Base-by-base conservation (phyloP, 2,888 invertebrate genomes). In the Nephrocerus scutellatus region DNA sequence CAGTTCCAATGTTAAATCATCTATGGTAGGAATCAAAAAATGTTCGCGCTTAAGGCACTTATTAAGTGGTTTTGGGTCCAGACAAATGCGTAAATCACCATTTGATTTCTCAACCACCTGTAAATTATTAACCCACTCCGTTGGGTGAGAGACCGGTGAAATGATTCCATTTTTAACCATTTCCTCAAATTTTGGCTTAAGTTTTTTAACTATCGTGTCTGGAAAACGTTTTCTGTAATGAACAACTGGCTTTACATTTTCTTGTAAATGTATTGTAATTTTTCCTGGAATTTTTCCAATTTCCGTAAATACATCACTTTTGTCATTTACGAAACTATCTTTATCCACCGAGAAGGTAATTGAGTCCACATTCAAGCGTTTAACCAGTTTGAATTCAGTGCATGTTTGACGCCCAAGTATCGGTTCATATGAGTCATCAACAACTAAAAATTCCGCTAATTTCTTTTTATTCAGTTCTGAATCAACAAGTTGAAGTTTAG, bases 41-140 rank as follows among this genome's bases (percentile, higher is more conserved):
- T 58, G 47, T 36, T 52, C 49, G 1, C 54, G 30, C 30, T 51
- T 44, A 30, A 57, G 53, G 13, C 46, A 47, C 7, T 31, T 31
- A 41, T 57, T 57, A 5, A 56, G 44, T 14, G 53, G 48, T 13
- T 47, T 52, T 31, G 50, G 49, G 44, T 54, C 50, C 19, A 53
- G 32, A 31, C 51, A 53, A 16, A 50, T 33, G 7, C 48, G 40
- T 8, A 50, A 23, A 12, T 43, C 32, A 15, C 47, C 48, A 22
- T 49, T 49, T 15, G 49, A 30, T 19, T 52, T 50, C 31, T 52
- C 51, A 3, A 52, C 49, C 15, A 51, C 44, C 42, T 53, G 49
- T 13, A 50, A 39, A 31, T 48, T 49, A 26, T 47, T 50, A 14
- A 51, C 48, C 52, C 47, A 50, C 30, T 49, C 48, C 9, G 47